Percentiles rank a stretch among this genome's conserved stretches.
Conservation (phyloP, 2,797 vertebrate genomes). For the Protonibea diacanthus region DNA sequence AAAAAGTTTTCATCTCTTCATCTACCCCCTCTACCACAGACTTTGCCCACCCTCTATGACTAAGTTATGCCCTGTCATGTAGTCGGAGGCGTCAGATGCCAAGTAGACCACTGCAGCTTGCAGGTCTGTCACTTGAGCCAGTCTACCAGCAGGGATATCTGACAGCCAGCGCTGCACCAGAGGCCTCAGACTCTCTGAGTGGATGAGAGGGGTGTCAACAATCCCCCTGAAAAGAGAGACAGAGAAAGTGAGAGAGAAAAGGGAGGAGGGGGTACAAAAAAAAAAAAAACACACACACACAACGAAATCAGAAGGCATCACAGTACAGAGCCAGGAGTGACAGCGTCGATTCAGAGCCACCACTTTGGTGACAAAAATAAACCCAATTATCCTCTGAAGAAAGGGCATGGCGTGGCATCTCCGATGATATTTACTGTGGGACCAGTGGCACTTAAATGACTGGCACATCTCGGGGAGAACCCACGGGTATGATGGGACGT, state of each 20-base stretch:
- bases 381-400: conserved; percentile 83
- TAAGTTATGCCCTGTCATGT: conserved; percentile 94
- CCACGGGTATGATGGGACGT: conserved; percentile 41
- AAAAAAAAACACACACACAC: conserved; percentile 8
- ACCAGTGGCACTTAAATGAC: conserved; percentile 67
- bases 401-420: conserved; percentile 70
- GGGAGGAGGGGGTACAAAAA: background rate
- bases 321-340: conserved; percentile 82
- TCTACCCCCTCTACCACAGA: conserved; percentile 85
- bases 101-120: conserved; percentile 91
- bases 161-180: conserved; percentile 89
- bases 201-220: conserved; percentile 91
- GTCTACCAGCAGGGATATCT: conserved; percentile 89
- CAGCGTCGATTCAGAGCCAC: conserved; percentile 81
- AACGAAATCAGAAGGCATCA: conserved; percentile 82
- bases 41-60: conserved; percentile 93
- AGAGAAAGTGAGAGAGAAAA: conserved; percentile 50
- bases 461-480: conserved; percentile 65
- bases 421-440: conserved; percentile 75
- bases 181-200: conserved; percentile 86
- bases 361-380: conserved; percentile 84
- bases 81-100: conserved; percentile 90
- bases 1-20: conserved; percentile 66
- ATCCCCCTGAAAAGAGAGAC: conserved; percentile 87
- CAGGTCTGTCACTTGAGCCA: conserved; percentile 92